Base-by-base conservation (phyloP, 2,797 vertebrate genomes). In the Melanotaenia parkinsoni region DNA sequence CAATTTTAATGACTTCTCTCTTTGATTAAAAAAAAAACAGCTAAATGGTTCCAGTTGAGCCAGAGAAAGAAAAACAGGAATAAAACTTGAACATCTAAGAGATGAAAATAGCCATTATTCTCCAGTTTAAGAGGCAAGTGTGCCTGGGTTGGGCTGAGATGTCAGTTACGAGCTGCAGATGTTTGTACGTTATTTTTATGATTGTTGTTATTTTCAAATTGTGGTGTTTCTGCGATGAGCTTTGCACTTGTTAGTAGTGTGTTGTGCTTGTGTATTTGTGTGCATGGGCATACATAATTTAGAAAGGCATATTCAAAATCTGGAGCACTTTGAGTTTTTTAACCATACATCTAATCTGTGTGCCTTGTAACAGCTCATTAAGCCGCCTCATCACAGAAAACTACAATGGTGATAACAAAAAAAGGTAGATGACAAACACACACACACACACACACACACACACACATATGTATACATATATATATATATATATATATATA, bases 121-220 rank as follows among this genome's bases (percentile, higher is more conserved):
- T 91, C 76, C 72, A 38, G 57, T 90, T 93, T 92, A 92, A 93
- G 89, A 91, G 87, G 87, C 90, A 90, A 88, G 90, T 91, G 93
- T 89, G 88, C 82, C 69, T 69, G 82, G 86, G 70, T 81, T 79
- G 86, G 90, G 77, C 87, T 12, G 75, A 85, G 85, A 88, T 61
- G 70, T 72, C 74, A 64, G 86, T 94, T 94, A 94, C 89, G 90
- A 93, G 91, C 88, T 88, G 86, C 93, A 92, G 91, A 93, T 94
- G 94, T 93, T 92, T 91, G 89, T 74, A 82, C 82, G 72, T 22
- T 63, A 80, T 88, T 81, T 93, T 91, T 86, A 91, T 84, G 85
- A 91, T 92, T 93, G 90, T 92, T 92, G 87, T 92, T 91, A 91
- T 92, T 92, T 92, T 92, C 88, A 91, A 88, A 89, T 90, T 89